Evolutionary conservation across 2,888 invertebrate species (phyloP), one percentile per base, ranked within the genome.

Genomic region (Hirudinaria manillensis): DNA sequence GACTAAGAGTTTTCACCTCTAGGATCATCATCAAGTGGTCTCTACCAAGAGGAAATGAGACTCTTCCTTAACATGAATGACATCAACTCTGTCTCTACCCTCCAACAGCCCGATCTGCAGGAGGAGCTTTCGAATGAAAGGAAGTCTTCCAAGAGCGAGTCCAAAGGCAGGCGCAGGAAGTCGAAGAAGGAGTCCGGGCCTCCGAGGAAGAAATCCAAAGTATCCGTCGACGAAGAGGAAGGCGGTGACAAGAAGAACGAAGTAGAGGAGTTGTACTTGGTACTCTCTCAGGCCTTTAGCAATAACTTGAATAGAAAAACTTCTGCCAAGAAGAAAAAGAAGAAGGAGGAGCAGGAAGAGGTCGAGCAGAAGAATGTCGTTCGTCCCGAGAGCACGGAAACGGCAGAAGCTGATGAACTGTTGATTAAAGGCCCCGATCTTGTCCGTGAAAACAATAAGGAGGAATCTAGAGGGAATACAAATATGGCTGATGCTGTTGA

Each of bases 21-120:
- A 75, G 75, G 68, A n/a, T 27, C 32, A 29, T 70, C 53, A 13
- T 38, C 27, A 21, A 29, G 70, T n/a, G 74, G 51, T 34, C 56
- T 34, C 61, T 76, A 72, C 36, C 55, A 29, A 38, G 27, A 56
- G 27, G 75, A 71, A 53, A 53, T 72, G 71, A 75, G 16, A 38
- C n/a, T 70, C 13, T 72, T 65, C 61, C 61, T 72, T 21, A 55
- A 66, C 24, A 34, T 36, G 21, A 72, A 75, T n/a, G 75, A 72
- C n/a, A 38, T 72, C 32, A 75, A 36, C 70, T 67, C 21, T 65
- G 16, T 19, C 7, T 2, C 16, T 29, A 4, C 0, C 21, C 27
- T 19, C 10, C 34, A 34, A 4, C 32, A 6, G 32, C 51, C 24
- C 27, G 55, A 34, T 51, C 24, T 6, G 7, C 51, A 34, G 0